Evolutionary conservation across 2,888 invertebrate genomes (phyloP).

Genomic region (Clanis bilineata): DNA sequence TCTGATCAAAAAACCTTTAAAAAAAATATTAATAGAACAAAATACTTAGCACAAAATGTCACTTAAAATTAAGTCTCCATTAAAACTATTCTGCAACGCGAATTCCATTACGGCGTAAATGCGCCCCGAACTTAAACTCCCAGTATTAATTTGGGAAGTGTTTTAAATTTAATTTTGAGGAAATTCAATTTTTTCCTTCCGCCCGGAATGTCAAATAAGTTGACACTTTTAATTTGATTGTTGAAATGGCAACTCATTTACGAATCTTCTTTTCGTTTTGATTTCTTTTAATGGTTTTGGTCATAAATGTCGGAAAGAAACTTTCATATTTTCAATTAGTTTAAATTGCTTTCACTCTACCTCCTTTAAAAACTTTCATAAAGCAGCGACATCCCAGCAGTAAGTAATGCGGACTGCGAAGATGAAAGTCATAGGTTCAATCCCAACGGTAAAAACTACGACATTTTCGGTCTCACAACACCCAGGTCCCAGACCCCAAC

Average conservation of each 20-base stretch:
- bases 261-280: background rate
- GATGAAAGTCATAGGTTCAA: no score
- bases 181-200: slow-evolving; percentile 50
- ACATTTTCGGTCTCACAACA: no score
- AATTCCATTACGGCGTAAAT: slow-evolving; percentile 28
- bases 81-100: background rate
- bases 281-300: background rate
- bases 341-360: background rate
- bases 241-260: slow-evolving; percentile 19
- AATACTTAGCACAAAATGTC: no score
- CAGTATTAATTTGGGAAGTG: slow-evolving; percentile 45
- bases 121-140: slow-evolving; percentile 28
- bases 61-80: background rate
- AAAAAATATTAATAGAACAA: no score
- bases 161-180: slow-evolving; percentile 60
- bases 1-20: no score
- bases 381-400: no score
- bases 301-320: background rate
- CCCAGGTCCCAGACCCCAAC: no score
- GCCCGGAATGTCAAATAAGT: slow-evolving; percentile 41
- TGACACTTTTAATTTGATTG: slow-evolving; percentile 46
- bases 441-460: no score
- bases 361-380: no score
- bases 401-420: no score
- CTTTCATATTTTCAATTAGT: background rate